Percentiles rank a stretch among this genome's conserved stretches.
These are phyloP conservation scores for Phoebastria nigripes DNA, from an alignment of 2,797 vertebrate species.

Conservation along the genomic window DNA sequence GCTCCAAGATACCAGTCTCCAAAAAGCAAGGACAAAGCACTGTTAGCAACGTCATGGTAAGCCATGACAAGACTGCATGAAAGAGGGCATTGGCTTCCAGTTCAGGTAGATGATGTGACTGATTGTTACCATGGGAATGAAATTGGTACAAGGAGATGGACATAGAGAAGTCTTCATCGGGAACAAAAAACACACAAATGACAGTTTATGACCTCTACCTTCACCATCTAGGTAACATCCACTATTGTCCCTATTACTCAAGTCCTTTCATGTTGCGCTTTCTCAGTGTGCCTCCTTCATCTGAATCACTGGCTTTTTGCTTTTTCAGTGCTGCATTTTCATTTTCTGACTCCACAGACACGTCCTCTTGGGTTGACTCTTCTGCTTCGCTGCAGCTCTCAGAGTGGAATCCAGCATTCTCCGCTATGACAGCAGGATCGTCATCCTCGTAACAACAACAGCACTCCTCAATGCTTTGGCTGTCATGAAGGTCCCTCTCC, in stretches of 20 bases:
- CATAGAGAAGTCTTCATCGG: not conserved
- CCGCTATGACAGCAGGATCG: constrained; percentile 86
- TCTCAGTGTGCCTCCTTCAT: constrained; percentile 57
- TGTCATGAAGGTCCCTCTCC: constrained; percentile 65
- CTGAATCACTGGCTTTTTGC: not conserved
- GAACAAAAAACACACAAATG: not conserved
- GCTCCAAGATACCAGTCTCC: not conserved
- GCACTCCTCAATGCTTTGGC: constrained; percentile 33
- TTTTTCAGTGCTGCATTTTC: constrained; percentile 2
- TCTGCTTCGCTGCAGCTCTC: constrained; percentile 74
- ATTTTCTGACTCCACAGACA: constrained; percentile 54
- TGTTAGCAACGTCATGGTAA: not conserved
- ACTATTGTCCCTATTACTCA: not conserved
- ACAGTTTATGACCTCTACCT: not conserved
- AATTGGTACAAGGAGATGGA: not conserved
- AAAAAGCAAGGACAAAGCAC: not conserved
- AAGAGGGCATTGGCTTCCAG: not conserved
- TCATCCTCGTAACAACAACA: constrained; percentile 78
- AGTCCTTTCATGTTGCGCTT: constrained; percentile 74
- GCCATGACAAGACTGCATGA: not conserved
- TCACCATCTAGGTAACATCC: not conserved
- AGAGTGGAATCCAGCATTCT: constrained; percentile 81
- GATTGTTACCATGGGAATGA: not conserved
- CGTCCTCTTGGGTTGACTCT: constrained; percentile 67
- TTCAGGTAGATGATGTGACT: not conserved